phyloP scores from a whole-genome alignment of 2,113 vertebrate genomes.

The Salvator merianae region DNA sequence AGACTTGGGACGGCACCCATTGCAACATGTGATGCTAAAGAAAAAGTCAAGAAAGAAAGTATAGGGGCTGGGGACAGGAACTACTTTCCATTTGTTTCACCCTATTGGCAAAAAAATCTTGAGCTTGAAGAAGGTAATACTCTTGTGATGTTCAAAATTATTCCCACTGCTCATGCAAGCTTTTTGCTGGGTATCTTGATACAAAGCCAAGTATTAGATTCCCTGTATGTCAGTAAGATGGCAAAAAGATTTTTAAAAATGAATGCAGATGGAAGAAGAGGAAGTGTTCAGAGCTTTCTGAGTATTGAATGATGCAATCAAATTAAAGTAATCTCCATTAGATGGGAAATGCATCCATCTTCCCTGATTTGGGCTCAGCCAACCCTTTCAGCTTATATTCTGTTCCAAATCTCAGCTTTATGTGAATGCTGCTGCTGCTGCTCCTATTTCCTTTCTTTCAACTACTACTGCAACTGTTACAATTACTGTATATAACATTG shows the following conservation, averaged over 20 bases:
- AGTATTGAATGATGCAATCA: constrained; percentile 12
- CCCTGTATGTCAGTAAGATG: not conserved
- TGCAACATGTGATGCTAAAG: accelerated
- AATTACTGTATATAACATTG: not conserved
- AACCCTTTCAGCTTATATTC: constrained; percentile 1
- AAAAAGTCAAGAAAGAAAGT: not conserved
- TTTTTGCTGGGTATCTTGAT: constrained; percentile 7
- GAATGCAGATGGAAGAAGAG: constrained; percentile 9
- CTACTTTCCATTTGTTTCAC: not conserved
- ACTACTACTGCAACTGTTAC: not conserved
- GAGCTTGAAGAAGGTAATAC: not conserved
- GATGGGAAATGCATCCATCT: constrained; percentile 29
- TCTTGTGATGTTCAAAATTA: not conserved
- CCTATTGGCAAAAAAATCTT: not conserved
- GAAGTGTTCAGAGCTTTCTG: constrained; percentile 32
- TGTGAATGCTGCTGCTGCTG: not conserved
- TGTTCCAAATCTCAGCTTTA: not conserved
- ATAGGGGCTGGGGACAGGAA: no score
- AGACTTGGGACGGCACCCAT: not conserved
- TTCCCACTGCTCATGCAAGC: not conserved
- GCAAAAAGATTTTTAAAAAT: not conserved
- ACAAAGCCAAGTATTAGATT: not conserved
- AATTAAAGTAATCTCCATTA: constrained; percentile 9
- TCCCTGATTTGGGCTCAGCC: not conserved
- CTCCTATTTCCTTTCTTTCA: not conserved